Base-by-base conservation (phyloP, 2,888 invertebrate species). In the Drosophila austrosaltans region DNA sequence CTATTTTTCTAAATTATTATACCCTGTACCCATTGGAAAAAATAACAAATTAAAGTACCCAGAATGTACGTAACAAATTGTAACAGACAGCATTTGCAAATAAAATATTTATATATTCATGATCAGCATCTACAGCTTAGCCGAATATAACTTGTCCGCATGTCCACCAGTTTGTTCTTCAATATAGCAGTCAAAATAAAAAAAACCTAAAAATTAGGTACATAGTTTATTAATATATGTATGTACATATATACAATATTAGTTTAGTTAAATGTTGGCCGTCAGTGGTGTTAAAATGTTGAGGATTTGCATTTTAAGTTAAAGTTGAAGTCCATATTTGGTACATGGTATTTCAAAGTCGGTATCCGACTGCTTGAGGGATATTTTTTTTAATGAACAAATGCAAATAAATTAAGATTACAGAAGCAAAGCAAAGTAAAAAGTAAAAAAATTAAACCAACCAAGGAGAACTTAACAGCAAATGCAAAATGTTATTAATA, bases 401-500 rank as follows among this genome's bases (percentile, higher is more conserved):
- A 8, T 48, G 25, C 48, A 25, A 12, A 10, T 48, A 10, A 25
- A 4, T 48, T 12, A 25, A 12, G 10, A 48, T 58, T 42, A 58
- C 57, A 36, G 36, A 36, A 10, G 36, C 36, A 65, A 69, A 69
- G 22, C 40, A 75, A 69, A 69, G 59, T 63, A 62, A 61, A 61
- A 12, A 69, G 16, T 16, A 16, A 16, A 16, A 63, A 59, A 57
- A 64, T 69, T 60, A 73, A 53, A 39, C n/a, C 63, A 63, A 53
- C n/a, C 28, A 57, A 40, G 62, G 66, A 72, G 48, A 42, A 65
- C 32, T 48, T 22, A 66, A 32, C 8, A 57, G 39, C 58, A 63
- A 81, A 76, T 79, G 85, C 79, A 67, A 70, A 61, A 71, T 82
- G 85, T 87, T 89, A 84, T 81, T 87, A 85, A 82, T 89, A 85